phyloP scores from a whole-genome alignment of 2,113 vertebrate species.

The Spea bombifrons region DNA sequence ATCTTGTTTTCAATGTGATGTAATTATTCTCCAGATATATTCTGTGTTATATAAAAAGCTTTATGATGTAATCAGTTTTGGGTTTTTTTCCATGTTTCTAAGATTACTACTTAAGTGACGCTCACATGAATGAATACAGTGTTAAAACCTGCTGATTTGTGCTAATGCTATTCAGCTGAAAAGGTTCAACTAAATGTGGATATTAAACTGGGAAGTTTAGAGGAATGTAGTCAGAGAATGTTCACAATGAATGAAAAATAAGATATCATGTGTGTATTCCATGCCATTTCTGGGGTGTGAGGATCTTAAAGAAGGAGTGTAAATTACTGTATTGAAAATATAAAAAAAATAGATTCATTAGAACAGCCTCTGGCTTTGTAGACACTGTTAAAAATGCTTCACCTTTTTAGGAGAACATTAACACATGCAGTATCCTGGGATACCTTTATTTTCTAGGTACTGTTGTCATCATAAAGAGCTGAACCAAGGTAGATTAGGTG shows the following conservation, averaged over 20 bases:
- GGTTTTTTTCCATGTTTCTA: constrained; percentile 25
- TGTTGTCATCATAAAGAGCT: no score
- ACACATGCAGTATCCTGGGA: no score
- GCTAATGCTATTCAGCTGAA: constrained; percentile 22
- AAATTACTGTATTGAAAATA: not conserved
- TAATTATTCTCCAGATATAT: no score
- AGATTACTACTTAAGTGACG: constrained; percentile 12
- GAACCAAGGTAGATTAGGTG: no score
- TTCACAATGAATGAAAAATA: constrained; percentile 42
- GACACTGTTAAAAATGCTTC: not conserved
- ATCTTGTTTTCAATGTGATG: no score
- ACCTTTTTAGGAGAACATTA: no score
- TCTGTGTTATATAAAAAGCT: no score
- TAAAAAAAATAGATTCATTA: constrained; percentile 5
- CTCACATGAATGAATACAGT: constrained; percentile 28
- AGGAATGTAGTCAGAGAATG: constrained; percentile 24
- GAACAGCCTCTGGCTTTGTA: not conserved
- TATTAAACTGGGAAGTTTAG: constrained; percentile 24
- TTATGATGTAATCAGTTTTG: not conserved
- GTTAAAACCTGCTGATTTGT: constrained; percentile 9
- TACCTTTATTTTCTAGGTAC: no score
- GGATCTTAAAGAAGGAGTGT: constrained; percentile 9
- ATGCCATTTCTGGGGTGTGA: constrained; percentile 1
- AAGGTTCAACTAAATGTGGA: constrained; percentile 23
- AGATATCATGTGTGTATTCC: not conserved